Percentiles rank a stretch among this genome's conserved stretches.
These are phyloP conservation scores for Steinernema feltiae DNA, from an alignment of 1,140 invertebrate genomes.

Conservation along the genomic window DNA sequence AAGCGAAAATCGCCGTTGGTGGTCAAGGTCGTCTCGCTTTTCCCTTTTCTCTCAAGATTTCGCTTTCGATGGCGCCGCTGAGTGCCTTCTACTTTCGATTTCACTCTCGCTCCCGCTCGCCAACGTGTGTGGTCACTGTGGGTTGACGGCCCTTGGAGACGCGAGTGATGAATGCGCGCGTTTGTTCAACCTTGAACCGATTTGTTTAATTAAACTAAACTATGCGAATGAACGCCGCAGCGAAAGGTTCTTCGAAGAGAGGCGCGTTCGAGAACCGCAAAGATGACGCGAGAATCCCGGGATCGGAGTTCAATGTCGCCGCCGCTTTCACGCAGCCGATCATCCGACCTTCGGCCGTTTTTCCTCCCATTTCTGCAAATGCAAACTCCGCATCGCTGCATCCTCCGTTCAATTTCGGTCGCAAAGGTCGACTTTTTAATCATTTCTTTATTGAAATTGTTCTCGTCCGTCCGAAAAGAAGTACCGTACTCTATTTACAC, in stretches of 20 bases:
- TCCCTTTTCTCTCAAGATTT: background rate
- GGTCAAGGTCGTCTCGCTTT: background rate
- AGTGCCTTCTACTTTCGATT: no score
- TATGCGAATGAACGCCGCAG: background rate
- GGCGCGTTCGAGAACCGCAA: no score
- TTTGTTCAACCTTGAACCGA: background rate
- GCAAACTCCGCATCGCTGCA: background rate
- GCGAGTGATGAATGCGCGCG: background rate
- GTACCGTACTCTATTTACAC: background rate
- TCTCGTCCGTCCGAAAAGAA: no score
- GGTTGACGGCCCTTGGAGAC: background rate
- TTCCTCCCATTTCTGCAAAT: background rate
- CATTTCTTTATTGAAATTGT: no score
- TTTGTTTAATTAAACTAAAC: constrained; percentile 12
- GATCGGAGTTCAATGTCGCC: background rate
- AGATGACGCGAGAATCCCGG: no score
- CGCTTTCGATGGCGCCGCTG: background rate
- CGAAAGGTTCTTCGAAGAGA: background rate
- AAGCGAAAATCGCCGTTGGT: background rate
- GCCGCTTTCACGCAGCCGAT: background rate
- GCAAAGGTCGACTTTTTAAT: background rate
- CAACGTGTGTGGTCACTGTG: background rate
- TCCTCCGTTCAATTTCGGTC: background rate
- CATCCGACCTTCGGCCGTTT: background rate
- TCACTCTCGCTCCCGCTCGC: no score